These are phyloP conservation scores for Drosophila ercepeae DNA, from an alignment of 1,140 invertebrate species.

Conservation along the genomic window DNA sequence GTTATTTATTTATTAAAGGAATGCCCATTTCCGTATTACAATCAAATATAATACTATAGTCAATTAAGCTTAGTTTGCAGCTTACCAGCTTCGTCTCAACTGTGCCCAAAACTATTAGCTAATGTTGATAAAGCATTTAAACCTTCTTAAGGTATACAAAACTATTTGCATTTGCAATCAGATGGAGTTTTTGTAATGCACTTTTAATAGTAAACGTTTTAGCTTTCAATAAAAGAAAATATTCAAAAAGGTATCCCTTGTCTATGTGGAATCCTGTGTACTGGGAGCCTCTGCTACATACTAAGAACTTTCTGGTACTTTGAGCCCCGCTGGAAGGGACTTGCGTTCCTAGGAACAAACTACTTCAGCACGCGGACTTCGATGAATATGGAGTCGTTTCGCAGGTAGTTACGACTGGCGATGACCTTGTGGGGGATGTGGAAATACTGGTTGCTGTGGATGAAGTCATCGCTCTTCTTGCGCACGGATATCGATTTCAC, in stretches of 20 bases:
- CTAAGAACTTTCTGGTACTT: not conserved
- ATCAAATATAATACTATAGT: not conserved
- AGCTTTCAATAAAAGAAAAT: constrained; percentile 36
- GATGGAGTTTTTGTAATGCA: constrained; percentile 1
- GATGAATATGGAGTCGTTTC: constrained; percentile 87
- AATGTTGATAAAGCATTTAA: constrained; percentile 32
- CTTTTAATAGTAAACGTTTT: not conserved
- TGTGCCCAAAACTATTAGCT: constrained; percentile 29
- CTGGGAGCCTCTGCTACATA: too few species aligned
- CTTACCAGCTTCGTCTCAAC: constrained; percentile 11
- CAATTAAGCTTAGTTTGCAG: not conserved
- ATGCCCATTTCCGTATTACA: not conserved
- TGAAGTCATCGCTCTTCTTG: constrained; percentile 84
- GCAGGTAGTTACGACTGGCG: constrained; percentile 87
- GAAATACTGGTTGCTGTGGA: constrained; percentile 87
- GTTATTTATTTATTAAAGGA: constrained; percentile 1
- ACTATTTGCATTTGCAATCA: constrained; percentile 17
- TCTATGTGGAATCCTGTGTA: too few species aligned
- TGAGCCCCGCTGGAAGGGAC: not conserved
- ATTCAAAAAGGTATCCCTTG: not conserved
- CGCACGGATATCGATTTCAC: constrained; percentile 84
- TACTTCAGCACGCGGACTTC: constrained; percentile 85
- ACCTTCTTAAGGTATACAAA: constrained; percentile 17
- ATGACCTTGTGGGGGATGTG: constrained; percentile 89
- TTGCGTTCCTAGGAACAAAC: not conserved